Evolutionary conservation across 2,797 vertebrate genomes (phyloP).

Genomic region (Saxicola maurus): DNA sequence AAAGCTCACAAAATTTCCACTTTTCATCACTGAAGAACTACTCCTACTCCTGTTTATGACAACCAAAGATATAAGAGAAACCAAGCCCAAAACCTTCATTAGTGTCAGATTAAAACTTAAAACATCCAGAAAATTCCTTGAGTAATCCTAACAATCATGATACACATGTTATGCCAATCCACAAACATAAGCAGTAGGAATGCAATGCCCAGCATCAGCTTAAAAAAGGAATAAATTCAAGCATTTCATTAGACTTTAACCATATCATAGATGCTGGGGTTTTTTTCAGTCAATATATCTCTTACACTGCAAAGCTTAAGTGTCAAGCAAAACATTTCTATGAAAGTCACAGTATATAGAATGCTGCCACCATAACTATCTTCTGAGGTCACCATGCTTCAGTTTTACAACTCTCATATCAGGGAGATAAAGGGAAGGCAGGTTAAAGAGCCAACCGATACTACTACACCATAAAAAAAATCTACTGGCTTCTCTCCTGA

Average conservation of each 20-base stretch:
- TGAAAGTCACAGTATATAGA: background rate
- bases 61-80: background rate
- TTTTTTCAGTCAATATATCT: background rate
- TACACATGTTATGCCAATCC: background rate
- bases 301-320: background rate
- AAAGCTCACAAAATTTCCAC: background rate
- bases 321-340: background rate
- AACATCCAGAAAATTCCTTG: background rate
- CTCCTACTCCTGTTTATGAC: background rate
- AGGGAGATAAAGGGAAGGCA: background rate
- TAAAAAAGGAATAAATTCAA: background rate
- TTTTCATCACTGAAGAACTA: background rate
- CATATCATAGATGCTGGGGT: fast-evolving
- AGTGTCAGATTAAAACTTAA: background rate
- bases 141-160: background rate
- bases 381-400: background rate
- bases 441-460: background rate
- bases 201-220: background rate
- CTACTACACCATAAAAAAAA: conserved; percentile 3
- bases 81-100: background rate
- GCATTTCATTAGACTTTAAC: background rate
- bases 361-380: background rate
- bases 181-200: background rate
- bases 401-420: background rate
- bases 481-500: background rate